These are phyloP conservation scores for Urocolius indicus DNA, from an alignment of 2,113 vertebrate genomes.

Conservation along the genomic window DNA sequence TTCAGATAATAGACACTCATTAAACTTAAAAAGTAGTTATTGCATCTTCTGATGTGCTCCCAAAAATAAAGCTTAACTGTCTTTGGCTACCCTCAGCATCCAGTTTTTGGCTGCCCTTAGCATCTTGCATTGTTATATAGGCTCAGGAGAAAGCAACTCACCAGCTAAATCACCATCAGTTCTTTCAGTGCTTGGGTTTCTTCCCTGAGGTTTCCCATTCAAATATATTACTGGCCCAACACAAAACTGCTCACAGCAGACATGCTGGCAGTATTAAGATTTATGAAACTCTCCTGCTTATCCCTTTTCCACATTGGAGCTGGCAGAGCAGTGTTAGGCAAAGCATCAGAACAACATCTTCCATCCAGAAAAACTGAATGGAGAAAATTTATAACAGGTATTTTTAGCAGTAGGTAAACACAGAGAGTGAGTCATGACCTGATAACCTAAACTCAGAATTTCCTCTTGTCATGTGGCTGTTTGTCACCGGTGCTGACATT, in stretches of 20 bases:
- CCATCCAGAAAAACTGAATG: not conserved
- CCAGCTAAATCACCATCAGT: not conserved
- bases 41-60: not conserved
- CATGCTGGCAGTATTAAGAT: not conserved
- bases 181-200: not conserved
- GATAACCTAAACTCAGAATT: not conserved
- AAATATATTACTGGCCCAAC: not conserved
- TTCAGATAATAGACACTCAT: not conserved
- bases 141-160: not conserved
- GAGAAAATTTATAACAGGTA: not conserved
- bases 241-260: not conserved
- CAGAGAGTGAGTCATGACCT: conserved; percentile 31
- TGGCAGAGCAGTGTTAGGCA: not conserved
- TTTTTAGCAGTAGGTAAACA: conserved; percentile 11
- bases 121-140: not conserved
- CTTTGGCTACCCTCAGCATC: not conserved
- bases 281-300: not conserved
- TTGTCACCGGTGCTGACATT: not conserved
- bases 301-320: not conserved
- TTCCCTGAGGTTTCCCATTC: not conserved
- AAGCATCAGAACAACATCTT: not conserved
- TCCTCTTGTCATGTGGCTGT: conserved; percentile 9
- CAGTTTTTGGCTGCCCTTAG: not conserved
- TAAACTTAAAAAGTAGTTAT: not conserved
- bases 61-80: not conserved